Percentiles rank a stretch among this genome's conserved stretches.
These are phyloP conservation scores for Pantherophis alleghaniensis DNA, from an alignment of 2,797 vertebrate species.

Conservation along the genomic window DNA sequence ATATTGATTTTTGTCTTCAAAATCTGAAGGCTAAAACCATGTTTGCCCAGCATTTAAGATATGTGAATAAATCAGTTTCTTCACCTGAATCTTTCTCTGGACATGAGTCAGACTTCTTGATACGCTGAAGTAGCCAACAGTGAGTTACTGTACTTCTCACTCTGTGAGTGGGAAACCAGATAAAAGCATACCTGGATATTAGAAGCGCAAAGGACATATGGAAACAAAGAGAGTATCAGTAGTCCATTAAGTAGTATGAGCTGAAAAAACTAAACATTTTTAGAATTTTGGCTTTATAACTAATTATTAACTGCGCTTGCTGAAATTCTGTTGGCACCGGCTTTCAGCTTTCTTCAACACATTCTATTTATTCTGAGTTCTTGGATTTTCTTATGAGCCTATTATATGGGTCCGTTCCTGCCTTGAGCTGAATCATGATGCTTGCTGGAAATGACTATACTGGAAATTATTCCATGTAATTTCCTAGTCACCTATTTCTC, in stretches of 20 bases:
- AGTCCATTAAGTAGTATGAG: background rate
- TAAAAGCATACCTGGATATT: background rate
- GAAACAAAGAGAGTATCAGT: background rate
- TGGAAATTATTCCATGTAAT: background rate
- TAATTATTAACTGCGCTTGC: background rate
- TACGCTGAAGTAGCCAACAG: background rate
- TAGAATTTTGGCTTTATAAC: background rate
- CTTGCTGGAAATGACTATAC: background rate
- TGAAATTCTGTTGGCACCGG: background rate
- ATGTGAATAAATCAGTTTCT: background rate
- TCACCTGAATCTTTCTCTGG: background rate
- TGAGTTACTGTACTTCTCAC: background rate
- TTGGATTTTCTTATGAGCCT: background rate
- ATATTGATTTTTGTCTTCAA: background rate
- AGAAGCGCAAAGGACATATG: background rate
- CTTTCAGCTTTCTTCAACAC: background rate
- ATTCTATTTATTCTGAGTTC: background rate
- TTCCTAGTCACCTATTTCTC: conserved; percentile 28
- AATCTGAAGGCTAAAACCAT: background rate
- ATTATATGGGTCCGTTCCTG: background rate
- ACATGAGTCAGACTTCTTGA: background rate
- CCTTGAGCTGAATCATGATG: background rate
- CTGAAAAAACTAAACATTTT: background rate
- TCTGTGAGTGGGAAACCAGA: background rate
- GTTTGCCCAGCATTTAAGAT: conserved; percentile 2